phyloP scores from a whole-genome alignment of 2,888 invertebrate species.

The Heliconius ethilla region DNA sequence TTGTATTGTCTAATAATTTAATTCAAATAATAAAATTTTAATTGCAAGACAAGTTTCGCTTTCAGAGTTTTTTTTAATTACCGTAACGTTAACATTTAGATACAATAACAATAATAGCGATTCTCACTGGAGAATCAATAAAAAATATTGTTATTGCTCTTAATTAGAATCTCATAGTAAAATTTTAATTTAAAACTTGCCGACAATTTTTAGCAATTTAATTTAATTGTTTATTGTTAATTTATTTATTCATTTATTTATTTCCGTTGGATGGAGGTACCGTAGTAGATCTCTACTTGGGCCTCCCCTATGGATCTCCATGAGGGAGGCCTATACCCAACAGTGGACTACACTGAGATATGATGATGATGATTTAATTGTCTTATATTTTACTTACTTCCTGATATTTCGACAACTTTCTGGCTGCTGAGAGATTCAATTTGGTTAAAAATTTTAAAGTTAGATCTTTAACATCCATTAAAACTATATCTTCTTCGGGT shows the following conservation, averaged over 20 bases:
- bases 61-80: background rate
- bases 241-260: too few relatives aligned
- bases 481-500: conserved; percentile 61
- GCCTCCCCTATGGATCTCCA: too few relatives aligned
- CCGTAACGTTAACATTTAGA: background rate
- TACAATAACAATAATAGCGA: background rate
- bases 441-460: conserved; percentile 76
- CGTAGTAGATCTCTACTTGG: too few relatives aligned
- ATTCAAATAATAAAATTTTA: background rate
- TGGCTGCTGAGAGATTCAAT: conserved; percentile 85
- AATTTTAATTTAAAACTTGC: background rate
- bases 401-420: conserved; percentile 83
- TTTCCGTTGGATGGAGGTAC: too few relatives aligned
- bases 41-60: background rate
- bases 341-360: too few relatives aligned
- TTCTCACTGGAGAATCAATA: background rate
- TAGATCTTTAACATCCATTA: conserved; percentile 70
- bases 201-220: background rate
- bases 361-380: background rate
- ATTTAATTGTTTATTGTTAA: too few relatives aligned
- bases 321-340: too few relatives aligned
- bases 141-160: background rate
- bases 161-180: background rate
- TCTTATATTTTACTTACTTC: conserved; percentile 64
- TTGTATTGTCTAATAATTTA: background rate